Base-by-base conservation (phyloP, 2,113 vertebrate species). In the Arvicanthis niloticus region DNA sequence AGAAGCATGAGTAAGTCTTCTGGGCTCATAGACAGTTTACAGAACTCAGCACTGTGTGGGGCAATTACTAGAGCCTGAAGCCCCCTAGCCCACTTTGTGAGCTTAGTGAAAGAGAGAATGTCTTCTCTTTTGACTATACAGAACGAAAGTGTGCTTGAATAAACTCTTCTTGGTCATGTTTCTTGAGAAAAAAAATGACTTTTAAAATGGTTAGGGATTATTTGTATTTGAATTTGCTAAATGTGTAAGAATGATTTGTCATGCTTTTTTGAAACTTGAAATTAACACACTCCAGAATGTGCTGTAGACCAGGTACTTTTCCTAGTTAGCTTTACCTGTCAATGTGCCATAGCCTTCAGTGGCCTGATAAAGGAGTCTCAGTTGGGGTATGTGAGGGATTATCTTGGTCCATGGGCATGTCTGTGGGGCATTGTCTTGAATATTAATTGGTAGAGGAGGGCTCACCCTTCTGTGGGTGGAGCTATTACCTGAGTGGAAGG, bases 181-280 rank as follows among this genome's bases (percentile, higher is more conserved):
- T 96, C 12, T 42, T 75, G 31, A 5, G 2, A 62, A 51, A 78
- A 76, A 82, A 42, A 34, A 19, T 51, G 11, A 40, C 62, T 88
- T 89, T 15, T 11, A 92, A 93, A 95, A 90, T 51, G 2, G 5
- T 11, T 86, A 37, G 62, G 11, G 89, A 51, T 95, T 89, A 90
- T 70, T 96, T 96, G 17, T 37, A 85, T 40, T 91, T 91, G 53
- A 76, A 80, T 87, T 81, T 70, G 45, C 24, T 76, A 87, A 91
- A 19, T 48, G 13, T 73, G 8, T 45, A 91, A 84, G 17, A 86
- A 81, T 81, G 22, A 92, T 76, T 72, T 91, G 21, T 26, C 19
- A 29, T 85, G 26, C 84, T 24, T 62, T 92, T 95, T 92, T 76
- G 34, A 81, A 96, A 70, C 12, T 76, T 88, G 89, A 5, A 65